Evolutionary conservation across 2,113 vertebrate genomes (phyloP), one percentile per base, ranked within the genome.

Genomic region (Ophiodon elongatus): DNA sequence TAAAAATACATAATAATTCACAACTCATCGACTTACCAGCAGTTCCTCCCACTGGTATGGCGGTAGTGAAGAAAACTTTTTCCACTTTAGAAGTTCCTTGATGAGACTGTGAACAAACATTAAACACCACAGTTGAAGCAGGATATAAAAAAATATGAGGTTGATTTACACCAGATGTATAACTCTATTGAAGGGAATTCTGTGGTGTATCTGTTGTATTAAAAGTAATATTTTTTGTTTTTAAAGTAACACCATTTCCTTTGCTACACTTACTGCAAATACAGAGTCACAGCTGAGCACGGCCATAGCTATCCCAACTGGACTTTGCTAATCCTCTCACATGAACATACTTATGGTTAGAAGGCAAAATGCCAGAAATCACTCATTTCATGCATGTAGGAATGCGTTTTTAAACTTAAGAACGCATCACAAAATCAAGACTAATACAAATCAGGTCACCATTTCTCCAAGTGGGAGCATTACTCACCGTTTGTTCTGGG

Each of bases 51-150:
- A 99, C 96, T 78, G 98, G 98, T 90, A 99, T 97, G 80, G 98
- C 97, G 85, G 98, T 98, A 72, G 98, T 99, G 88, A 99, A 99
- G 95, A 97, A 99, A 52, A 99, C 96, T 83, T 99, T 99, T 90
- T 99, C 98, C 71, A 99, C 97, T 94, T 99, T 99, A 80, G 98
- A 95, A 83, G 95, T 95, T 80, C 93, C 95, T 96, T 96, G 88
- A 79, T 96, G 96, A 93, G 96, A 85, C 91, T 92, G 90, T 60
- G n/a, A 78, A 73, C 35, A 84, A 65, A 88, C 6, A 82, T 39
- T 33, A 8, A 79, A 76, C 23, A 71, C 23, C 13, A 64, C 29
- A 29, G 25, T 75, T 78, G 0, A 73, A 77, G n/a, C 19, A 50
- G 29, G 25, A 65, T 21, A 50, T 11, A 15, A 9, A 8, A 14